Percentiles rank a stretch among this genome's conserved stretches.
phyloP scores from a whole-genome alignment of 1,140 invertebrate genomes.

The Ooceraea biroi region DNA sequence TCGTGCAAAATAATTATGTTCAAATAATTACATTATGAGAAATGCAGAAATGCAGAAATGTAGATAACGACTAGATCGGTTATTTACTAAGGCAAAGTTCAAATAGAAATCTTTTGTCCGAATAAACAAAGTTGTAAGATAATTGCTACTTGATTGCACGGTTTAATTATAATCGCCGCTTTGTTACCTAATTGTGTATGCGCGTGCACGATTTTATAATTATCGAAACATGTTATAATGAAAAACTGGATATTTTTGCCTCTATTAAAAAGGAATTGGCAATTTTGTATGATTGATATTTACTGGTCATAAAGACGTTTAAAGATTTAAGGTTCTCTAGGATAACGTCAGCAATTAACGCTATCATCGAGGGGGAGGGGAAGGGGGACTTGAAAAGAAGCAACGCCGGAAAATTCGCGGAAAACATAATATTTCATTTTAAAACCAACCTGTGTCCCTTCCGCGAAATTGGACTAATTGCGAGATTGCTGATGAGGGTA shows the following conservation, averaged over 20 bases:
- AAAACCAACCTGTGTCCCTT: slow-evolving; percentile 66
- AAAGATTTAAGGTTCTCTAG: slow-evolving; percentile 43
- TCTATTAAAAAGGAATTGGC: slow-evolving; percentile 35
- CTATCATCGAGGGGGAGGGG: slow-evolving; percentile 77
- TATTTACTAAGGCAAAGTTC: not conserved
- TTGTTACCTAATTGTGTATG: not conserved
- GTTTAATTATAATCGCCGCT: slow-evolving; percentile 30
- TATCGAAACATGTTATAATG: slow-evolving; percentile 19
- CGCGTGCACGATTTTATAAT: slow-evolving; percentile 22
- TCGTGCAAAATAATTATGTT: not conserved
- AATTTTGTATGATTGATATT: slow-evolving; percentile 41
- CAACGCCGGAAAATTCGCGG: slow-evolving; percentile 62
- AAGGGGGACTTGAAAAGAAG: slow-evolving; percentile 72
- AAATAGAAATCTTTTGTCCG: slow-evolving; percentile 6
- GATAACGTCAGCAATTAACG: slow-evolving; percentile 73
- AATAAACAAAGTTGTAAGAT: not conserved
- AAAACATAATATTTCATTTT: slow-evolving; percentile 78
- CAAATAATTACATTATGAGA: not conserved
- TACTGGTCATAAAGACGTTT: slow-evolving; percentile 24
- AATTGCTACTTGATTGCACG: slow-evolving; percentile 10
- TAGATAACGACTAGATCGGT: not conserved
- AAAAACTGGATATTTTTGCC: slow-evolving; percentile 56
- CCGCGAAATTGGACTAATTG: slow-evolving; percentile 81
- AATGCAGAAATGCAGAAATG: not conserved
- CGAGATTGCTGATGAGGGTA: slow-evolving; percentile 76